Evolutionary conservation across 2,888 invertebrate species (phyloP), one percentile per base, ranked within the genome.

Genomic region (Oxyteleia sp.): DNA sequence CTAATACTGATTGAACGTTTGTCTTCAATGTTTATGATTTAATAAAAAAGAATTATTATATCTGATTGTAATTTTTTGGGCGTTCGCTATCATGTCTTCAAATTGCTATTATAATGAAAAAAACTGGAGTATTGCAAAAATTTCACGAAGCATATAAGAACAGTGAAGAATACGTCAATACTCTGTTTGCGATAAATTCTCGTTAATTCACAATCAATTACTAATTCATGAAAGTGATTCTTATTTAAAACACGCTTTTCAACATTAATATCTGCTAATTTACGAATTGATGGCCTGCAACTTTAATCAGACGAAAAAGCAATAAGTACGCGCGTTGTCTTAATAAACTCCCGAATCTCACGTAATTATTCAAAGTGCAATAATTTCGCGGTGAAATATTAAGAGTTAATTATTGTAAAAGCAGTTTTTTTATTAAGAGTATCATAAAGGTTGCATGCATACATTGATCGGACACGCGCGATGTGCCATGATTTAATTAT

Each of bases 341-440:
- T 41, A 41, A 35, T 35, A 2, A 35, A 35, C 35, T 35, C 35
- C 10, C 10, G 5, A n/a, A 35, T 35, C 2, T 2, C 35, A 11
- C 10, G n/a, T 3, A n/a, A 35, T 35, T 35, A 35, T 35, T 10
- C 2, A 35, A 35, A 35, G n/a, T 8, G 8, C 8, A 41, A 41
- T 41, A 15, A 41, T 41, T 41, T 15, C 2, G n/a, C n/a, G 41
- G 13, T 41, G 15, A 41, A 15, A 13, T 41, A 41, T 41, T 41
- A 3, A 41, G 1, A n/a, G 41, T 13, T 51, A 26, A 26, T 26
- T 51, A 51, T 13, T 51, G 51, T 51, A 51, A 51, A 51, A 13
- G 51, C 26, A 51, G 51, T n/a, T 29, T 51, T 51, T 51, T 51
- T 47, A 51, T 51, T 51, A 26, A 47, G 20, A 47, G 20, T 32